phyloP scores from a whole-genome alignment of 2,113 vertebrate genomes.

The Cyanistes caeruleus region DNA sequence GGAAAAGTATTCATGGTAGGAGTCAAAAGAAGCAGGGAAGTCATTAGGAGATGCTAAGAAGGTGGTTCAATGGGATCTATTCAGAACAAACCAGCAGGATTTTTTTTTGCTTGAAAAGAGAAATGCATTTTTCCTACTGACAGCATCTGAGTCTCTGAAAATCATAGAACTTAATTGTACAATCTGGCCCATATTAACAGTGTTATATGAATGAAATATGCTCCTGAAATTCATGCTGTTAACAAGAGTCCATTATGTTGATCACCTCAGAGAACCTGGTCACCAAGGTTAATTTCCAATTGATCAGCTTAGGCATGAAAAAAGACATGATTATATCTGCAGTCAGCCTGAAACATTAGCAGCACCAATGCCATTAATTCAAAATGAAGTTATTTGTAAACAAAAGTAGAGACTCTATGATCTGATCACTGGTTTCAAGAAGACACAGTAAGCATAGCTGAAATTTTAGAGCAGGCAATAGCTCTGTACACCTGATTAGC shows the following conservation, averaged over 20 bases:
- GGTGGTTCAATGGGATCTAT: not conserved
- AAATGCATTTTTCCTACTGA: not conserved
- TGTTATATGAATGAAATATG: not conserved
- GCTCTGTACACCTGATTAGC: not conserved
- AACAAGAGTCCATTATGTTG: not conserved
- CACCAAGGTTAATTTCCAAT: not conserved
- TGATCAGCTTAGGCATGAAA: not conserved
- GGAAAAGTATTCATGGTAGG: not conserved
- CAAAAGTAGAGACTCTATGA: not conserved
- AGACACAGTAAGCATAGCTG: not conserved
- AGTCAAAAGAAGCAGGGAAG: not conserved
- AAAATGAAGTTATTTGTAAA: slow-evolving; percentile 17
- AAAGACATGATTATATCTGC: not conserved
- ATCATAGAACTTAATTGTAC: not conserved
- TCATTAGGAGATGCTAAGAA: not conserved
- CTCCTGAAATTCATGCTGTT: not conserved
- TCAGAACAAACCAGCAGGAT: not conserved
- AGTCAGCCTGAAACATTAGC: not conserved
- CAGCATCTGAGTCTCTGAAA: not conserved
- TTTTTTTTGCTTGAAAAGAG: not conserved
- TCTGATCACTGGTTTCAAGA: not conserved
- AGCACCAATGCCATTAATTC: not conserved
- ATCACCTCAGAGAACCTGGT: not conserved
- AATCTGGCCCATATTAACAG: not conserved
- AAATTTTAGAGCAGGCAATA: not conserved